Conservation (phyloP, 2,113 vertebrate species). For the Sinosuthora webbiana region DNA sequence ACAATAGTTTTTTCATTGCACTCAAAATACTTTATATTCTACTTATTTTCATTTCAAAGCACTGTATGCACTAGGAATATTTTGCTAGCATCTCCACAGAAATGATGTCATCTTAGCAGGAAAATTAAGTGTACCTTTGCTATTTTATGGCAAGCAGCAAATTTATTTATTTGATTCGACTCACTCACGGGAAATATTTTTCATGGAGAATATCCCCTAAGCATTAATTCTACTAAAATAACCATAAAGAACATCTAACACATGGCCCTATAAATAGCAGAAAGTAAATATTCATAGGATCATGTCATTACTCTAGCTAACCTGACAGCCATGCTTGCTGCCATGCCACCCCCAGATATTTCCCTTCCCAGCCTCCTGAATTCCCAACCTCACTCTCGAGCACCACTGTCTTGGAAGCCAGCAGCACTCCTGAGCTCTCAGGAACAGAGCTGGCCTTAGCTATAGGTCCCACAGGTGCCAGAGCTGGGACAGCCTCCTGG, state of each 20-base stretch:
- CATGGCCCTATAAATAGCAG: neutral
- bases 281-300: neutral
- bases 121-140: neutral
- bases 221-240: slow-evolving; percentile 13
- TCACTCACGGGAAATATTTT: slow-evolving; percentile 4
- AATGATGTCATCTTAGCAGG: neutral
- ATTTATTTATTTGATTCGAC: slow-evolving; percentile 45
- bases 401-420: neutral
- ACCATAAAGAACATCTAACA: neutral
- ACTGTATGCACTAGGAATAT: neutral
- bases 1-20: neutral
- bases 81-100: neutral
- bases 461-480: fast-evolving
- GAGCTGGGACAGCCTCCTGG: neutral
- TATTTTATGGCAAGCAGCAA: neutral
- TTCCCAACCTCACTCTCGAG: neutral
- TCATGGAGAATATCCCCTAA: neutral
- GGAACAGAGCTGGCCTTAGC: neutral
- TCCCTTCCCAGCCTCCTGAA: neutral
- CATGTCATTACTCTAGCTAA: neutral
- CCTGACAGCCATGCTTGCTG: neutral
- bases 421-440: neutral
- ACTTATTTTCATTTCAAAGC: slow-evolving; percentile 11
- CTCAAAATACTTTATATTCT: neutral
- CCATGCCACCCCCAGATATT: neutral